Base-by-base conservation (phyloP, 2,888 invertebrate species). In the Mesodorylaimus sp. region DNA sequence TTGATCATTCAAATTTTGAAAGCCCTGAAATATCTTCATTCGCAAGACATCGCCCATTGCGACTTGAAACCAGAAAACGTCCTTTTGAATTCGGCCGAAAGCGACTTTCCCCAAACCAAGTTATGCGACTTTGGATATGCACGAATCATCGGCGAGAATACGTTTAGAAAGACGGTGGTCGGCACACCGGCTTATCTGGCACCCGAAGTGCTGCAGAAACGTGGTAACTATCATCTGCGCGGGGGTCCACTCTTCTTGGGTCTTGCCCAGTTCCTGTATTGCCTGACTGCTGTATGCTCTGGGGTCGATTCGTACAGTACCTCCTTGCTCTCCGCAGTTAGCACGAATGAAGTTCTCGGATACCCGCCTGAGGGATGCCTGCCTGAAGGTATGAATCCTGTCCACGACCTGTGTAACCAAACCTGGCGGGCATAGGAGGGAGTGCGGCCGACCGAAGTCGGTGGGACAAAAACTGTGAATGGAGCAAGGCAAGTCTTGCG, bases 181-280 rank as follows among this genome's bases (percentile, higher is more conserved):
- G 64, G 64, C 2, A 64, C 64, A 3, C 62, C 62, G 1, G 65
- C 65, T 25, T 51, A 51, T 28, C 23, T 51, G 81, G 95, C 97
- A 21, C 97, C 97, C 0, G 95, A 97, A 70, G 95, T 97, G 3
- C 74, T 97, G 36, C 79, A 91, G 58, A 91, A 93, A 72, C 95
- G 93, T 70, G 91, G 60, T 59, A 45, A 10, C 29, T 28, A 21
- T 5, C 21, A 24, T 21, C 5, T 3, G 19, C 3, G 3, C 3
- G 25, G 7, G n/a, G 5, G 3, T 21, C 7, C 26, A 10, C 24
- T 25, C 10, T 26, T 44, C 7, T 21, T 10, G 13, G 44, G 16
- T 32, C 10, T 32, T 10, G 7, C 13, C 13, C 13, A 32, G 7
- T 32, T 32, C 13, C 13, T 32, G 16, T 32, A n/a, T n/a, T n/a